A percentile compares a stretch with the other conserved stretches of the same genome.
Evolutionary conservation across 2,797 vertebrate species (phyloP).

Genomic region (Enteromius thamalakanensis): DNA sequence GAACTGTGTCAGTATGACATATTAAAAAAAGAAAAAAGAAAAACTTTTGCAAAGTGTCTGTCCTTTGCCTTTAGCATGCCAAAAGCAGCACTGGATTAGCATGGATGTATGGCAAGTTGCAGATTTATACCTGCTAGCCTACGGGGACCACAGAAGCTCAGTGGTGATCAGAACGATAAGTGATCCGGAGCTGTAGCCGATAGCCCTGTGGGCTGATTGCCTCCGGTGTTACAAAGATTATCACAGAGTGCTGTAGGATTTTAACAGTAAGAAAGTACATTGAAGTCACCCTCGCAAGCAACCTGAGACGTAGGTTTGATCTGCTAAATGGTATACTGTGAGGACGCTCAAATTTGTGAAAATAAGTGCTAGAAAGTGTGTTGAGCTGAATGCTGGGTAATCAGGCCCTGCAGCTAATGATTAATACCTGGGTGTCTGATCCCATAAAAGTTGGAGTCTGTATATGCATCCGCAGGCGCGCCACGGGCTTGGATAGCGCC

Average conservation of each 20-base stretch:
- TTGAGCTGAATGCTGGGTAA: constrained; percentile 68
- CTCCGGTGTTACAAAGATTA: constrained; percentile 25
- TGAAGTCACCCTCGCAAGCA: not conserved
- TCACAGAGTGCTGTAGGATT: constrained; percentile 8
- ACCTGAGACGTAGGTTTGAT: constrained; percentile 25
- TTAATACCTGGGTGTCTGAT: constrained; percentile 67
- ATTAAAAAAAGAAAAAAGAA: not conserved
- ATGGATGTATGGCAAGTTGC: not conserved
- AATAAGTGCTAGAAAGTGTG: constrained; percentile 21
- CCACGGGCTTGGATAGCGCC: constrained; percentile 63
- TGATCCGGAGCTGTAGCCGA: not conserved
- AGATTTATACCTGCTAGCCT: constrained; percentile 28
- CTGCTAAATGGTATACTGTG: constrained; percentile 13
- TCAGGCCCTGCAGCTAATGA: constrained; percentile 75
- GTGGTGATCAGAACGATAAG: constrained; percentile 13
- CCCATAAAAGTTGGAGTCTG: constrained; percentile 45
- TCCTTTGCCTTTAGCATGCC: constrained; percentile 6
- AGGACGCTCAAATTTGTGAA: constrained; percentile 29
- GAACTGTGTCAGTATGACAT: not conserved
- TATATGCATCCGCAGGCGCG: constrained; percentile 65
- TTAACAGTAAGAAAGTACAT: not conserved
- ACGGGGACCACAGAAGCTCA: constrained; percentile 2
- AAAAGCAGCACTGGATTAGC: constrained; percentile 28
- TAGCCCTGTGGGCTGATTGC: not conserved
- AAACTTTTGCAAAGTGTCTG: not conserved